These are phyloP conservation scores for Octonoba sinensis DNA, from an alignment of 2,888 invertebrate species.

Conservation along the genomic window DNA sequence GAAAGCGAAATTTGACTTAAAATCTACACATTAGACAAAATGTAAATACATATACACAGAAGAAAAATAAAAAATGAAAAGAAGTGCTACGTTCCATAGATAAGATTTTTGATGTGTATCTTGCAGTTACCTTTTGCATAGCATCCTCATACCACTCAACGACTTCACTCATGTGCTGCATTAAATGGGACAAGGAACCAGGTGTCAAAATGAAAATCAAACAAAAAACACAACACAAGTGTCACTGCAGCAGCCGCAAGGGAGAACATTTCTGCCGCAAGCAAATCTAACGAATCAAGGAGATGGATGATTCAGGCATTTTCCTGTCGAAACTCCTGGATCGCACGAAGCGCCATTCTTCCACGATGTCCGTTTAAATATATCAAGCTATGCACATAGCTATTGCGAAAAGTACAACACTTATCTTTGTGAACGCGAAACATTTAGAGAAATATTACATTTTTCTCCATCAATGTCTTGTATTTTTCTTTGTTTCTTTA, in stretches of 20 bases:
- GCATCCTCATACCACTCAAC: conserved; percentile 66
- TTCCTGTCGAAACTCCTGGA: too few relatives aligned
- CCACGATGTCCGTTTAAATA: too few relatives aligned
- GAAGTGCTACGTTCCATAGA: conserved; percentile 52
- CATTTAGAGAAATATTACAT: too few relatives aligned
- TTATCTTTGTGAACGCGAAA: too few relatives aligned
- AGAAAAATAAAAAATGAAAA: conserved; percentile 1
- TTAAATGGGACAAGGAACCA: conserved; percentile 62
- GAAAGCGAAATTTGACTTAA: too few relatives aligned
- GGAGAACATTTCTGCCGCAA: conserved; percentile 22
- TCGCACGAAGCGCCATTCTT: too few relatives aligned
- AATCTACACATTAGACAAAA: too few relatives aligned
- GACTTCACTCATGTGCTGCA: conserved; percentile 66
- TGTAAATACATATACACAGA: too few relatives aligned
- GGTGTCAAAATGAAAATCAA: conserved; percentile 49
- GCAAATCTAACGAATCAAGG: neutral
- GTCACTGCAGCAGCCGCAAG: conserved; percentile 15
- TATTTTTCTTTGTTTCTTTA: too few relatives aligned
- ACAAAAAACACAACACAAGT: conserved; percentile 37
- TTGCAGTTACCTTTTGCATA: conserved; percentile 64
- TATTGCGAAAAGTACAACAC: too few relatives aligned
- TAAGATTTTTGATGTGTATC: conserved; percentile 20
- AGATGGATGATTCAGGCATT: neutral
- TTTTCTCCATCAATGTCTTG: too few relatives aligned
- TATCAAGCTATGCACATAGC: too few relatives aligned